Evolutionary conservation across 2,113 vertebrate genomes (phyloP), one percentile per base, ranked within the genome.

Genomic region (Sinocyclocheilus grahami): DNA sequence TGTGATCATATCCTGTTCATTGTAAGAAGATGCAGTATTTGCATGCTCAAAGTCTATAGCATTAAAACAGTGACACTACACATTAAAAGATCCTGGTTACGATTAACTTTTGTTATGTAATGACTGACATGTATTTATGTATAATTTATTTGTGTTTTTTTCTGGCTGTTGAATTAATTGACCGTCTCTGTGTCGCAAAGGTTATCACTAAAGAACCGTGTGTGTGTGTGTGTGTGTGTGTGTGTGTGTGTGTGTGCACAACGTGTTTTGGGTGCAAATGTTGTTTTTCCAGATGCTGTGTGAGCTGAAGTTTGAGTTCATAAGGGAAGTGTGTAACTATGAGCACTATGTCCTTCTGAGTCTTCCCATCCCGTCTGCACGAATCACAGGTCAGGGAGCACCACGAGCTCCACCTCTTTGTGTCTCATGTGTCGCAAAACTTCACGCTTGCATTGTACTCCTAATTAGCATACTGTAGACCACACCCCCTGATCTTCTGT

Each of bases 321-420:
- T 99, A 84, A 96, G 97, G 93, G 98, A 99, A 91, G 96, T 99
- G 79, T 99, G 98, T 88, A 97, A 97, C 88, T 96, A 99, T 1
- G 98, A 99, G 87, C 98, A 99, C 91, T 99, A 98, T 87, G 97
- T 99, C 85, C 97, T 97, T 65, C 92, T 99, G 87, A 99, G 98
- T 90, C 94, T 99, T 82, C 98, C 98, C 14, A 92, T 98, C 81
- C 94, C 96, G 22, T 99, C 98, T 3, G 96, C 96, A 85, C 91
- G 95, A 86, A 96, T 97, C 89, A 95, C 95, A 92, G 96, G 87
- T 87, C 85, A 42, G 88, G 37, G 42, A 20, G 72, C 79, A 20
- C 53, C 4, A 10, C 10, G 33, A 18, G 5, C 27, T 30, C 24
- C 13, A 1, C 67, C 39, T 83, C 60, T 12, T 67, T 62, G 20